Evolutionary conservation across 1,140 invertebrate species (phyloP), one percentile per base, ranked within the genome.

Genomic region (Eulimnadia texana): DNA sequence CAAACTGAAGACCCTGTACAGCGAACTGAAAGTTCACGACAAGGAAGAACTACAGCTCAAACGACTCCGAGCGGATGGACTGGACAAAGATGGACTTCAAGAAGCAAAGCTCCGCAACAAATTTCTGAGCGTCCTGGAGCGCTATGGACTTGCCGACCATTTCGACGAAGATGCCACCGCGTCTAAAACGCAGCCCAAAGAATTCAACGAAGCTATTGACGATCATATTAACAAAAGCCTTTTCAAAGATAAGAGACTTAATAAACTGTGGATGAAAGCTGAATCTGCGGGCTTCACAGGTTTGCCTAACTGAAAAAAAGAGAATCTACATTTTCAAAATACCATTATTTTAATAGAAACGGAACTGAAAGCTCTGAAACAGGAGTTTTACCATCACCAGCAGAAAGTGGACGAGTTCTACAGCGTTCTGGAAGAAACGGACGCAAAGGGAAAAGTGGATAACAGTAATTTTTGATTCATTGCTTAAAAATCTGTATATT

Each of bases 341-440:
- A 25, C n/a, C n/a, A n/a, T n/a, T 56, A 56, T 19, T 16, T 13
- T 9, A 57, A 29, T 66, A 82, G 81, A 78, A 66, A 83, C 88
- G 67, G 90, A 96, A 73, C 68, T 96, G 20, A 74, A 84, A 65
- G 81, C 85, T 13, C 72, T 96, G 6, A 89, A 86, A 69, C 85
- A 94, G 73, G 92, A 95, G 73, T 95, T 96, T 69, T 73, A 73
- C 52, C 90, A 93, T 73, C 90, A 95, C 71, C 90, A 96, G 73
- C 85, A 93, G 64, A 94, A 93, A 75, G 80, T 96, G 22, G 85
- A 94, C 71, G 84, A 94, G 67, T 94, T 91, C 69, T 86, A 89
- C 74, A 81, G 82, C 51, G 66, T 95, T 22, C 74, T 92, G 16
- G 79, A 82, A 67, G 81, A 88, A 65, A 74, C 86, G 20, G 81